phyloP scores from a whole-genome alignment of 1,140 invertebrate species.

The Lasaia peninsularis region DNA sequence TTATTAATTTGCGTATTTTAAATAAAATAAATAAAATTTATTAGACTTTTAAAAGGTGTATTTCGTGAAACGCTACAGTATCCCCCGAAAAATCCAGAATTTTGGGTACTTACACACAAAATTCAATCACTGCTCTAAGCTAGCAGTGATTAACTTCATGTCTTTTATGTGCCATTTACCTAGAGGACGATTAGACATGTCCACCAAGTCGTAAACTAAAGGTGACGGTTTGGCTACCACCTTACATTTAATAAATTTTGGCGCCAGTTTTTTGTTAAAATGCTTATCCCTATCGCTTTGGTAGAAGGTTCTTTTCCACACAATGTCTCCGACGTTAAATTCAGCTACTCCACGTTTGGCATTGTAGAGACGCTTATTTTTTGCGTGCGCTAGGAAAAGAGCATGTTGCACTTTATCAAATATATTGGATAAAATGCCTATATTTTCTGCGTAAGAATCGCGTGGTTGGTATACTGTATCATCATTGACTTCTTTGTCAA shows the following conservation, averaged over 20 bases:
- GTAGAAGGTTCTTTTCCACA: conserved; percentile 16
- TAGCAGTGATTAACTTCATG: too few species aligned
- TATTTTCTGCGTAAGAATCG: conserved; percentile 25
- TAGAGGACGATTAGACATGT: background rate
- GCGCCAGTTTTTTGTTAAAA: conserved; percentile 7
- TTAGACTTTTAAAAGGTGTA: too few species aligned
- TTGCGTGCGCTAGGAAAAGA: conserved; percentile 18
- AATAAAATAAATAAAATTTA: too few species aligned
- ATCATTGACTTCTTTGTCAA: conserved; percentile 9
- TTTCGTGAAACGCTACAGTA: too few species aligned
- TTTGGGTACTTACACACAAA: too few species aligned
- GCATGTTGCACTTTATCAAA: conserved; percentile 29
- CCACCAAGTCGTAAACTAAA: conserved; percentile 14
- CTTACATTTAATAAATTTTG: conserved; percentile 20
- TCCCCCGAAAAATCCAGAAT: too few species aligned
- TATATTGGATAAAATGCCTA: conserved; percentile 15
- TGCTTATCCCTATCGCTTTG: conserved; percentile 21
- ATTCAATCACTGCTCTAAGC: too few species aligned
- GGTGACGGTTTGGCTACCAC: conserved; percentile 14
- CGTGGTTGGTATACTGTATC: conserved; percentile 19
- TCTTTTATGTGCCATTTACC: too few species aligned
- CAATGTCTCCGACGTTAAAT: conserved; percentile 23
- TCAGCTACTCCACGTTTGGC: conserved; percentile 12
- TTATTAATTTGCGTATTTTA: too few species aligned
- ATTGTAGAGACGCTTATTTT: conserved; percentile 10